Evolutionary conservation across 2,888 invertebrate species (phyloP).

Genomic region (Enoplolaimus lenunculus): DNA sequence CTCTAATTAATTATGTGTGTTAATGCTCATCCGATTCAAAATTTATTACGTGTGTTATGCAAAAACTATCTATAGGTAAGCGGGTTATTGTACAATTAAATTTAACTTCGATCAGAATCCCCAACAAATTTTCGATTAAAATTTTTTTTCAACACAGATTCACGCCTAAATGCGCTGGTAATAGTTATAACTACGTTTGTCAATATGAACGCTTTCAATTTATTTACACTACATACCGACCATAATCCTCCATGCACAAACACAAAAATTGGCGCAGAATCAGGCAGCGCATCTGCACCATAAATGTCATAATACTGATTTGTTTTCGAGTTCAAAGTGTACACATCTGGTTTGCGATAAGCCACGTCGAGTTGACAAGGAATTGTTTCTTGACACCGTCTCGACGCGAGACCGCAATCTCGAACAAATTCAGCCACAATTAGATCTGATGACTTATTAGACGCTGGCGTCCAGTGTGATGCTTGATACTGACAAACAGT

Average conservation of each 20-base stretch:
- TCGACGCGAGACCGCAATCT: background rate
- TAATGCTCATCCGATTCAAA: too few relatives aligned
- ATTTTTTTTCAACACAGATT: too few relatives aligned
- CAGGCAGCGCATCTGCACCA: background rate
- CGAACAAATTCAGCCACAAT: background rate
- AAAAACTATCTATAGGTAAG: too few relatives aligned
- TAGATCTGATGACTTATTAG: background rate
- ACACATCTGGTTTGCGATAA: background rate
- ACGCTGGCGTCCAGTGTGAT: background rate
- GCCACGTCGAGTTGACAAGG: background rate
- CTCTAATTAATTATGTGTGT: too few relatives aligned
- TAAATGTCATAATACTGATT: slow-evolving; percentile 9
- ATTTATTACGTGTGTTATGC: too few relatives aligned
- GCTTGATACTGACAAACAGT: background rate
- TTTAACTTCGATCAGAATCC: too few relatives aligned
- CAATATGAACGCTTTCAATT: too few relatives aligned
- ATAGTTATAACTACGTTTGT: too few relatives aligned
- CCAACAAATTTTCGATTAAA: too few relatives aligned
- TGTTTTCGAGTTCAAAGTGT: background rate
- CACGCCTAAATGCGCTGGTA: too few relatives aligned
- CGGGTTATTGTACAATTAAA: too few relatives aligned
- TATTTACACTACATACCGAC: slow-evolving; percentile 3
- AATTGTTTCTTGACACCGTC: background rate
- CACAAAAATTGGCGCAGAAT: background rate
- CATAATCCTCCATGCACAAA: slow-evolving; percentile 6